Evolutionary conservation across 2,113 vertebrate species (phyloP).

Genomic region (Halichoerus grypus): DNA sequence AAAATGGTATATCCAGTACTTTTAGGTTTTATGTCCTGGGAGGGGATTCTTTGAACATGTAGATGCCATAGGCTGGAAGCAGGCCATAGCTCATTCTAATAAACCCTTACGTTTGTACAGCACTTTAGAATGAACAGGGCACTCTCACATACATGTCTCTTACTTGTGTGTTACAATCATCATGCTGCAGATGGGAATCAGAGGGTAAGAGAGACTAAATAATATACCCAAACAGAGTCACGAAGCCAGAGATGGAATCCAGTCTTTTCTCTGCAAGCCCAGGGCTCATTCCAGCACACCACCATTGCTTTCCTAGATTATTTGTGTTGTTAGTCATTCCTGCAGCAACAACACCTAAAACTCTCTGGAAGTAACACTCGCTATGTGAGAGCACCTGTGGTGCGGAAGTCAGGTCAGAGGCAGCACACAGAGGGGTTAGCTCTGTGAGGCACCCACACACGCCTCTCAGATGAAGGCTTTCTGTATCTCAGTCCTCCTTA

Average conservation of each 20-base stretch:
- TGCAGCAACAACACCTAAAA: accelerated
- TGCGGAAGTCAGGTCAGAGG: not conserved
- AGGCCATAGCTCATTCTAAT: not conserved
- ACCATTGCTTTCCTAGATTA: not conserved
- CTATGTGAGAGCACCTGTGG: accelerated
- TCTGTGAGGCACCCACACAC: not conserved
- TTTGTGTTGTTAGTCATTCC: not conserved
- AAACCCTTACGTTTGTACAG: not conserved
- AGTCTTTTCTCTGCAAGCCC: not conserved
- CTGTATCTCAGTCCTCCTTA: slow-evolving; percentile 80
- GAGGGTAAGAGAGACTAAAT: not conserved
- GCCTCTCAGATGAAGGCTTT: not conserved
- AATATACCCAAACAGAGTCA: not conserved
- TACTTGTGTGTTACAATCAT: not conserved
- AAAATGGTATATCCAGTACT: not conserved
- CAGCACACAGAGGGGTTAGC: not conserved
- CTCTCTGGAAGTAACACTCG: not conserved
- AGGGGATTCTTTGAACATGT: not conserved
- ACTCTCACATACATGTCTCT: not conserved
- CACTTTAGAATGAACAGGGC: not conserved
- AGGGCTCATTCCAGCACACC: not conserved
- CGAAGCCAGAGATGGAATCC: not conserved
- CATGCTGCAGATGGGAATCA: not conserved
- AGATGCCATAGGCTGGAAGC: not conserved
- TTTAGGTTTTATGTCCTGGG: not conserved